phyloP scores from a whole-genome alignment of 2,797 vertebrate genomes.

The Spea hammondii region DNA sequence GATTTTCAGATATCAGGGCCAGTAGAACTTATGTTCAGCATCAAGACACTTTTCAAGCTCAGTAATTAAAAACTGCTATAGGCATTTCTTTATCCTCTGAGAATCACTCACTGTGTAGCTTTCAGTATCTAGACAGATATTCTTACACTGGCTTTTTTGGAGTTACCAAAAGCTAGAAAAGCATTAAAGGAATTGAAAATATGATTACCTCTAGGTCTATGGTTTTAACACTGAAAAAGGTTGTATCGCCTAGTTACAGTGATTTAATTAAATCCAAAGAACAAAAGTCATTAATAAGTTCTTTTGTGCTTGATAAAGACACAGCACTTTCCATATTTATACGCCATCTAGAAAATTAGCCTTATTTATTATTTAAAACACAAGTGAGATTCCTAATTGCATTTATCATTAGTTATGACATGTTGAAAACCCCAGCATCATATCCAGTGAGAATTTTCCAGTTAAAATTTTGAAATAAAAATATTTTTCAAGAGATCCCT shows the following conservation, averaged over 20 bases:
- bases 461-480: slow-evolving; percentile 89
- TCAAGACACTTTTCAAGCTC: slow-evolving; percentile 62
- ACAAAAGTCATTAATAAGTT: slow-evolving; percentile 75
- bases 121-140: slow-evolving; percentile 68
- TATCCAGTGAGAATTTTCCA: slow-evolving; percentile 82
- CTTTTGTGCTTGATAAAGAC: slow-evolving; percentile 71
- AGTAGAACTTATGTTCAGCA: slow-evolving; percentile 66
- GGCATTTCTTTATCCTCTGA: slow-evolving; percentile 71
- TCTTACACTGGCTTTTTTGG: slow-evolving; percentile 68
- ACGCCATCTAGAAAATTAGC: slow-evolving; percentile 77
- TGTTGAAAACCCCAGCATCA: slow-evolving; percentile 72
- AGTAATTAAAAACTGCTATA: slow-evolving; percentile 77
- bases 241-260: slow-evolving; percentile 59
- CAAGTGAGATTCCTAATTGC: slow-evolving; percentile 82
- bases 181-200: slow-evolving; percentile 58
- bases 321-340: slow-evolving; percentile 71
- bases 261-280: slow-evolving; percentile 71
- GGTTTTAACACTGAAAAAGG: slow-evolving; percentile 60
- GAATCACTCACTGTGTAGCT: slow-evolving; percentile 70
- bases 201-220: slow-evolving; percentile 68
- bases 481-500: slow-evolving; percentile 88
- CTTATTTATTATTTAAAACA: slow-evolving; percentile 85
- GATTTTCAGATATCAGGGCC: slow-evolving; percentile 53
- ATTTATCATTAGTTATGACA: slow-evolving; percentile 81
- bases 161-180: slow-evolving; percentile 68